phyloP scores from a whole-genome alignment of 2,797 vertebrate species.

The Carduelis carduelis region DNA sequence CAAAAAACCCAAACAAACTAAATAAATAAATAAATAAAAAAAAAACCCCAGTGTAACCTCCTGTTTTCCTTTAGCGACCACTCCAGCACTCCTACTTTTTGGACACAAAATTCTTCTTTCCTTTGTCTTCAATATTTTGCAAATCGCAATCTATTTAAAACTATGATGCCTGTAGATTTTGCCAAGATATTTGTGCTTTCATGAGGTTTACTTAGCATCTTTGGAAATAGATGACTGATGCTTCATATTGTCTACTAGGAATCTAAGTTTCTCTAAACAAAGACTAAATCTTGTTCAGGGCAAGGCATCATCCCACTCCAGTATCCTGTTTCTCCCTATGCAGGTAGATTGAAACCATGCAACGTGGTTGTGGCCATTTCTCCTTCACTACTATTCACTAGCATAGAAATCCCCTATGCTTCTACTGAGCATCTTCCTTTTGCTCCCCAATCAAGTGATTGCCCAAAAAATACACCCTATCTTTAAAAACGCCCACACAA shows the following conservation, averaged over 20 bases:
- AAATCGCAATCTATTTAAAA: not conserved
- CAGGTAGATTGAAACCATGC: not conserved
- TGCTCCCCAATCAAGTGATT: not conserved
- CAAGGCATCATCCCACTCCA: not conserved
- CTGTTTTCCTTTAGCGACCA: not conserved
- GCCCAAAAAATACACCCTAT: not conserved
- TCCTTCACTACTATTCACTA: not conserved
- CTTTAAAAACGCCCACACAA: not conserved
- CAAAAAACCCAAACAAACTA: not conserved
- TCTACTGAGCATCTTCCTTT: not conserved
- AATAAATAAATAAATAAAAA: not conserved
- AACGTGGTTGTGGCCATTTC: not conserved
- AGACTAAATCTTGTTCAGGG: not conserved
- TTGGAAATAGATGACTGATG: not conserved
- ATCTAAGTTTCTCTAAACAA: not conserved
- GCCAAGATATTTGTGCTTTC: not conserved
- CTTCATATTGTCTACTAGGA: not conserved
- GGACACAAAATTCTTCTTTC: not conserved
- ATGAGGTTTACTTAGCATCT: not conserved
- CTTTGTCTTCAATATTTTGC: not conserved
- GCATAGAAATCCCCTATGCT: not conserved
- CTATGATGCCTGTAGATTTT: not conserved
- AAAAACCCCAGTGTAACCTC: accelerated
- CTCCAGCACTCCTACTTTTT: not conserved
- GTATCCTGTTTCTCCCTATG: not conserved